phyloP scores from a whole-genome alignment of 2,797 vertebrate genomes.

The Bradypodion ventrale region DNA sequence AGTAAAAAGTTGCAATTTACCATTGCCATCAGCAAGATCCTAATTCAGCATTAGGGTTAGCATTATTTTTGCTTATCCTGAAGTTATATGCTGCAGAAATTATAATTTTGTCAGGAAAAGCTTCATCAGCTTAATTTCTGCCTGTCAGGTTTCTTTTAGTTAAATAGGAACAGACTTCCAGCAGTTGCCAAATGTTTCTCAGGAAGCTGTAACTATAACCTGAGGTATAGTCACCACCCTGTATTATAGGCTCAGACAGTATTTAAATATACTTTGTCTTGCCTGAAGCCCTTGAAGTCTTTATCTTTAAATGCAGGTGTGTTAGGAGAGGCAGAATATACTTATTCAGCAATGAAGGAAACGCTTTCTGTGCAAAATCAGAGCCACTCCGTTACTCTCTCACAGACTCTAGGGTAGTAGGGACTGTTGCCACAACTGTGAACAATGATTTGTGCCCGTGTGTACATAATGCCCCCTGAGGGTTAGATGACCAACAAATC shows the following conservation, averaged over 20 bases:
- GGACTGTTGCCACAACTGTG: background rate
- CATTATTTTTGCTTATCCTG: background rate
- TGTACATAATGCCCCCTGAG: background rate
- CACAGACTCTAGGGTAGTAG: background rate
- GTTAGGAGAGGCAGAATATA: background rate
- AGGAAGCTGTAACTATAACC: background rate
- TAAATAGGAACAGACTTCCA: background rate
- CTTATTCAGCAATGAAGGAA: background rate
- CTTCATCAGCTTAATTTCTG: background rate
- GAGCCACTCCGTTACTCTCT: background rate
- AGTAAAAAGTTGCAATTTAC: too few species aligned
- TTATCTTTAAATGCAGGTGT: background rate
- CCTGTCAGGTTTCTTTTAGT: background rate
- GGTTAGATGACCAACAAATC: background rate
- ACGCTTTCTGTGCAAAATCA: background rate
- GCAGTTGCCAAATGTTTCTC: background rate
- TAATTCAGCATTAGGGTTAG: background rate
- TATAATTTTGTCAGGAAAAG: background rate
- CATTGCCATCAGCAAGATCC: background rate
- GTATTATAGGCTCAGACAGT: background rate
- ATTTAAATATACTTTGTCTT: background rate
- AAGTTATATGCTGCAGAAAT: background rate
- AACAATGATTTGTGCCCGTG: too few species aligned
- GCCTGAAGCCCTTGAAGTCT: background rate
- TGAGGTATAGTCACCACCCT: background rate